phyloP scores from a whole-genome alignment of 2,797 vertebrate species.

The Borostomias antarcticus region DNA sequence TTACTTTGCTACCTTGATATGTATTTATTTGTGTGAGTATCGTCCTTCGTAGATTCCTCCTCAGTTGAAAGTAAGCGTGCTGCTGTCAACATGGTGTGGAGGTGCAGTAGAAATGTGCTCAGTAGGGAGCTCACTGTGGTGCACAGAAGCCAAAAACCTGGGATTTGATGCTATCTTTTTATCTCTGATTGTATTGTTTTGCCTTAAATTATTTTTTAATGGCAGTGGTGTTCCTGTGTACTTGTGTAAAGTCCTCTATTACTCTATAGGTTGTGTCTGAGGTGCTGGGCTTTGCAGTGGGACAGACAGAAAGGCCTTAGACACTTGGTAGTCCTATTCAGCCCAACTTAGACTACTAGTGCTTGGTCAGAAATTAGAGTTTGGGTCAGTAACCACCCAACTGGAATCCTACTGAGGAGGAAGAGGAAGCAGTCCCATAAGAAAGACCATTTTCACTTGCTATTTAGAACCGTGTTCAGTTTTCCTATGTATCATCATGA shows the following conservation, averaged over 20 bases:
- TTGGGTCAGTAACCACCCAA: too few relatives aligned
- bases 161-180: slow-evolving; percentile 18
- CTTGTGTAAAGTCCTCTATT: background rate
- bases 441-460: too few relatives aligned
- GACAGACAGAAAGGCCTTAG: background rate
- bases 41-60: slow-evolving; percentile 12
- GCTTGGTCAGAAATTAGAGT: too few relatives aligned
- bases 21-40: background rate
- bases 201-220: slow-evolving; percentile 3
- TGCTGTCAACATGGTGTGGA: background rate
- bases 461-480: too few relatives aligned
- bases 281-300: background rate
- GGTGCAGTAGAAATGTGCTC: slow-evolving; percentile 1
- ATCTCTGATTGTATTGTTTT: slow-evolving; percentile 2
- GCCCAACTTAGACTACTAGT: too few relatives aligned
- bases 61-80: slow-evolving; percentile 1
- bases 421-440: too few relatives aligned
- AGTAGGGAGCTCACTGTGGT: slow-evolving; percentile 2
- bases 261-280: background rate
- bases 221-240: slow-evolving; percentile 36
- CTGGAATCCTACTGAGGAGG: too few relatives aligned
- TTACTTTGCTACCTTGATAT: slow-evolving; percentile 2
- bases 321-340: background rate
- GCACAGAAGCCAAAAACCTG: slow-evolving; percentile 32
- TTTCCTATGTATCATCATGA: too few relatives aligned